Conservation (phyloP, 2,888 invertebrate species). For the Drosophila hamatofila region DNA sequence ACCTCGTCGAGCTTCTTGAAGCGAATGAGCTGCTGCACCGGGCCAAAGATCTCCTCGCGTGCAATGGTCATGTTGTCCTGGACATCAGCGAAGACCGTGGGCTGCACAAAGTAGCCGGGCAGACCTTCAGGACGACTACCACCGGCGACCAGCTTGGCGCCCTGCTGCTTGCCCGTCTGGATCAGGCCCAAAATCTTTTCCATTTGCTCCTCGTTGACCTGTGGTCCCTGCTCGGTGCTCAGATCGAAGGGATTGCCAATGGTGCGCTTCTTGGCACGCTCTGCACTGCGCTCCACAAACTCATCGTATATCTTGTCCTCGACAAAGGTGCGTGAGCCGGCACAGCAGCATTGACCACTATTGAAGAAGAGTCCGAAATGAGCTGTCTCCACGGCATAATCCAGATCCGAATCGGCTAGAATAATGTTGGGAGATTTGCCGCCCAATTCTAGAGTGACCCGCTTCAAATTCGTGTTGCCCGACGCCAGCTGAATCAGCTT, state of each 20-base stretch:
- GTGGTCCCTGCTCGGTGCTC: slow-evolving; percentile 94
- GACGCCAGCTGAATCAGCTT: slow-evolving; percentile 92
- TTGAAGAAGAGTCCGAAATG: slow-evolving; percentile 96
- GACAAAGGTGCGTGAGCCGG: slow-evolving; percentile 95
- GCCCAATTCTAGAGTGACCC: slow-evolving; percentile 95
- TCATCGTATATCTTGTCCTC: slow-evolving; percentile 96
- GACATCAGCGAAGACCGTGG: slow-evolving; percentile 95
- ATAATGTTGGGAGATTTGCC: slow-evolving; percentile 98
- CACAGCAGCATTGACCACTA: slow-evolving; percentile 97
- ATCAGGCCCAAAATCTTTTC: slow-evolving; percentile 93
- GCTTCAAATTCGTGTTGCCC: slow-evolving; percentile 91
- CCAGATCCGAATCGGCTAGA: slow-evolving; percentile 93
- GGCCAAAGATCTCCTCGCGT: slow-evolving; percentile 96
- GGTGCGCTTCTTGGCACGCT: slow-evolving; percentile 90
- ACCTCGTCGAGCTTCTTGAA: slow-evolving; percentile 95
- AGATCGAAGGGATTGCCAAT: slow-evolving; percentile 96
- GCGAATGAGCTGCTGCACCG: slow-evolving; percentile 96
- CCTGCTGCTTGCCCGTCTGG: slow-evolving; percentile 92
- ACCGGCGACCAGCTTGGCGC: slow-evolving; percentile 93
- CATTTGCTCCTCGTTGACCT: slow-evolving; percentile 94
- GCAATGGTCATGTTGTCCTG: slow-evolving; percentile 94
- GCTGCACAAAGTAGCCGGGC: slow-evolving; percentile 93
- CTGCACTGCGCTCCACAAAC: slow-evolving; percentile 92
- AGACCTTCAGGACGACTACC: slow-evolving; percentile 88
- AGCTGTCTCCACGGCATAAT: slow-evolving; percentile 92